A percentile compares a stretch with the other conserved stretches of the same genome.
phyloP scores from a whole-genome alignment of 1,140 invertebrate species.

The Ditylenchus dipsaci region DNA sequence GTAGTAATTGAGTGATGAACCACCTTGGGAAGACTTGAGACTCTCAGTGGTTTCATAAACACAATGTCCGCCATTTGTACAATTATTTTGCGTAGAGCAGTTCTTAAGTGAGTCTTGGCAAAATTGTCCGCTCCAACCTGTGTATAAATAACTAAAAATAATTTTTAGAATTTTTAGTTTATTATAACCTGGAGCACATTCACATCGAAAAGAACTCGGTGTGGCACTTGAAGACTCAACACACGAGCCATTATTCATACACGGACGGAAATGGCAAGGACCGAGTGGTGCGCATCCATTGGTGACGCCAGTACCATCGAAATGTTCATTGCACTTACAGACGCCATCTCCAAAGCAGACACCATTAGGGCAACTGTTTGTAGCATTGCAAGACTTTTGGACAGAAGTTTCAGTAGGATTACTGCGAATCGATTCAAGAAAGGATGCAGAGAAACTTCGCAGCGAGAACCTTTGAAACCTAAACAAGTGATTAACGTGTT shows the following conservation, averaged over 20 bases:
- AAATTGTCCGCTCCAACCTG: conserved; percentile 3
- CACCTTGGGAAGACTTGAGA: background rate
- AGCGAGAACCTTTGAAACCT: background rate
- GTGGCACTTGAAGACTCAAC: background rate
- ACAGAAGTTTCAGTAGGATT: background rate
- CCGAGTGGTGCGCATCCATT: background rate
- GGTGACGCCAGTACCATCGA: background rate
- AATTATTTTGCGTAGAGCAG: background rate
- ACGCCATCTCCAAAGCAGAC: background rate
- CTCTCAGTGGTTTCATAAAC: background rate
- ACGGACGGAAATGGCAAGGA: conserved; percentile 3
- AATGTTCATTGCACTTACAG: conserved; percentile 12
- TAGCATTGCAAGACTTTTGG: background rate
- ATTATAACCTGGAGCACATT: background rate
- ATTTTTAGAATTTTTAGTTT: background rate
- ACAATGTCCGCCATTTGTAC: conserved; percentile 16
- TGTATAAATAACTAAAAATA: background rate
- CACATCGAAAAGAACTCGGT: background rate
- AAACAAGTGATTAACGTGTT: no score
- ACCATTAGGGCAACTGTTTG: conserved; percentile 13
- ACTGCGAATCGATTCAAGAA: background rate
- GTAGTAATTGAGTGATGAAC: background rate
- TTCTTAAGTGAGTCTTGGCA: conserved; percentile 1
- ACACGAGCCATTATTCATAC: background rate
- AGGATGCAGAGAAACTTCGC: background rate